Percentiles rank a stretch among this genome's conserved stretches.
Conservation (phyloP, 2,113 vertebrate species). For the Elanoides forficatus region DNA sequence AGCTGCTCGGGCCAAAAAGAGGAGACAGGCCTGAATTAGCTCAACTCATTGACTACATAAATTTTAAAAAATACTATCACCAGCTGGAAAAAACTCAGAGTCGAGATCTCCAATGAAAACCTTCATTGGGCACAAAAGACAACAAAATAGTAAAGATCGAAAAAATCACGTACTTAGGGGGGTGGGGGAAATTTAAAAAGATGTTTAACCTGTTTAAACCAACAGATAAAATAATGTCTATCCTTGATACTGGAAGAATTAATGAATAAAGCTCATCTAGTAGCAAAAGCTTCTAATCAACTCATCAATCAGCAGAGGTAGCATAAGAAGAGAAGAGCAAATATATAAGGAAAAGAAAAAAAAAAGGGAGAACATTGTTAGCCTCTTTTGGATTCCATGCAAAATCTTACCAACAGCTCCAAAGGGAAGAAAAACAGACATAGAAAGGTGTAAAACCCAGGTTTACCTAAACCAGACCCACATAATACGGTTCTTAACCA, state of each 20-base stretch:
- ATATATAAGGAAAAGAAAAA: not conserved
- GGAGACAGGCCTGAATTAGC: not conserved
- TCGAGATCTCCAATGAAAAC: not conserved
- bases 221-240: not conserved
- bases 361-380: not conserved
- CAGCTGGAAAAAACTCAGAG: not conserved
- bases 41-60: not conserved
- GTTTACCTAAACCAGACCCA: not conserved
- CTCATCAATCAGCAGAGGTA: not conserved
- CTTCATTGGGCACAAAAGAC: not conserved
- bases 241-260: not conserved
- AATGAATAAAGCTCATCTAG: not conserved
- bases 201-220: not conserved
- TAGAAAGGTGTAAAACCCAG: not conserved
- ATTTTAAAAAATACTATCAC: not conserved
- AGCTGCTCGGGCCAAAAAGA: not conserved
- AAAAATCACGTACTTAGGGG: not conserved
- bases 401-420: not conserved
- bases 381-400: not conserved
- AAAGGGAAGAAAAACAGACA: not conserved
- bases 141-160: not conserved
- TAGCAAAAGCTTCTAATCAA: not conserved
- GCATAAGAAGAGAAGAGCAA: not conserved
- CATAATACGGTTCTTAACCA: not conserved
- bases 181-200: not conserved